Evolutionary conservation across 2,888 invertebrate genomes (phyloP), one percentile per base, ranked within the genome.

Genomic region (Oxytorus armatus): DNA sequence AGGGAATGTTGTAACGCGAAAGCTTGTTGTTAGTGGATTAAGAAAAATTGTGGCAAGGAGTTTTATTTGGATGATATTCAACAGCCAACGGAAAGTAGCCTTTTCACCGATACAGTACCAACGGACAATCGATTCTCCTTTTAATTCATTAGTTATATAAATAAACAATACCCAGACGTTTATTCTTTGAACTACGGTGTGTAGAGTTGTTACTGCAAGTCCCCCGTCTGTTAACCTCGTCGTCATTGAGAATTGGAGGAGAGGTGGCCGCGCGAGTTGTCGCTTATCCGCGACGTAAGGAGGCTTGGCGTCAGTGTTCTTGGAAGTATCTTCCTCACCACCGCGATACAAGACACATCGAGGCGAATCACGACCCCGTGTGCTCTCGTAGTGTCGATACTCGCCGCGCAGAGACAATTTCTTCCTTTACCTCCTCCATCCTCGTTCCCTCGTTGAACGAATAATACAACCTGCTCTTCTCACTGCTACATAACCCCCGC

Each of bases 381-480:
- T 59, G 68, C 55, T 65, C 73, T 57, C 68, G 55, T 68, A 70
- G 68, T 74, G 68, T 77, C 63, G 65, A n/a, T n/a, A n/a, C 78
- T 42, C 53, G 10, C 39, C n/a, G n/a, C n/a, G n/a, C n/a, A n/a
- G 18, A 57, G 63, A 23, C 53, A 18, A 55, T 47, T 75, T 72
- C 61, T 73, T 59, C 68, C 11, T 61, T 57, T n/a, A 55, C 68
- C 42, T 57, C 29, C 25, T 39, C 69, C n/a, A 25, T 59, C 57
- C 79, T 65, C 29, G 55, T 51, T 63, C 65, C 55, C n/a, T n/a
- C 59, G 47, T 69, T 55, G 23, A 36, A 23, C 33, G 72, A 49
- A 77, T 49, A 69, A 79, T 61, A 80, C 77, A 80, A 77, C 77
- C 80, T 80, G 77, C 75, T 70, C n/a, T n/a, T n/a, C n/a, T n/a